Conservation (phyloP, 2,113 vertebrate species). For the Rhinogobius similis region DNA sequence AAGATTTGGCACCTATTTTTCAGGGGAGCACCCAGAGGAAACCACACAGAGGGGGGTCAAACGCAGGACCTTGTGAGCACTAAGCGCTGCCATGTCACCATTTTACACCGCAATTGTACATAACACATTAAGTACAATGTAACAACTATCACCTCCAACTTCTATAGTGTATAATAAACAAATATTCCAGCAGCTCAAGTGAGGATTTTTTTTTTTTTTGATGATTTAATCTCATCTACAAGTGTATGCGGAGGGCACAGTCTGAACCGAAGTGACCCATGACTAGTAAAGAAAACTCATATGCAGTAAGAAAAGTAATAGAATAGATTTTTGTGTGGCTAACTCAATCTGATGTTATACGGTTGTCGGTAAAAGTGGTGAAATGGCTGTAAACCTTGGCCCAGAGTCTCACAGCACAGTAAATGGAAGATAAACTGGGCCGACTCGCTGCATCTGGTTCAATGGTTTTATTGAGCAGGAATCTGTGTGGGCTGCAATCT, state of each 20-base stretch:
- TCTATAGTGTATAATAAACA: not conserved
- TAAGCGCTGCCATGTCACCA: too few relatives aligned
- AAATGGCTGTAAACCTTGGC: constrained; percentile 8
- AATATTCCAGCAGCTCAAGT: not conserved
- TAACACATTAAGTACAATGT: not conserved
- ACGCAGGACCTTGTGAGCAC: too few relatives aligned
- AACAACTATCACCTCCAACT: not conserved
- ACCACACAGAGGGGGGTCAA: too few relatives aligned
- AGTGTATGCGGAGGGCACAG: constrained; percentile 23
- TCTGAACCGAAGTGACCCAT: constrained; percentile 23
- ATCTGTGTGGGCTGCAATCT: constrained; percentile 6
- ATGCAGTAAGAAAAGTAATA: constrained; percentile 25
- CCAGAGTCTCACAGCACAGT: not conserved
- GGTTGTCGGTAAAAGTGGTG: not conserved
- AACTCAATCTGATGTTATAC: constrained; percentile 3
- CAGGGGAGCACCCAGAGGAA: too few relatives aligned
- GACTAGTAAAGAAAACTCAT: constrained; percentile 47
- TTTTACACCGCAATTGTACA: too few relatives aligned
- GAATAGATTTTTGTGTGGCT: not conserved
- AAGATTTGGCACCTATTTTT: too few relatives aligned
- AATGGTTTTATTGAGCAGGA: constrained; percentile 23
- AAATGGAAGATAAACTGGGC: not conserved
- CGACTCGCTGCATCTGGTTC: not conserved
- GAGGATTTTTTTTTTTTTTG: not conserved
- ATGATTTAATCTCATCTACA: not conserved